Evolutionary conservation across 53 echinoderm and acorn worm species (phyloP), one percentile per base, ranked within the genome.

Genomic region (Echinometra lucunter): DNA sequence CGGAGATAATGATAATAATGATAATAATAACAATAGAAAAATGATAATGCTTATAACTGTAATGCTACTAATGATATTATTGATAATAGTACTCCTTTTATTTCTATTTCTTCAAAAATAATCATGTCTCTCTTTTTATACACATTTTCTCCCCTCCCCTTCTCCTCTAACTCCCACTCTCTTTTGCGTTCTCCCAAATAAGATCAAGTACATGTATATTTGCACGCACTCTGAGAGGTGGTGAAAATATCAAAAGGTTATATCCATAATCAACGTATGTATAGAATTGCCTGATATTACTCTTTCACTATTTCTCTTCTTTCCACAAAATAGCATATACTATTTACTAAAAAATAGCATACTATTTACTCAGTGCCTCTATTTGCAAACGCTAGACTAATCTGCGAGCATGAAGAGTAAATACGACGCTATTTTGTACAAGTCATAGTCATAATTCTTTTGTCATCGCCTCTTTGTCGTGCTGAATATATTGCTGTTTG

Each of bases 241-340:
- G 40, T 81, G 81, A 81, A 81, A 81, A 81, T 44, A 88, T 88
- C 88, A 88, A 88, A 88, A 88, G 88, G 88, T 55, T 88, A 47
- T 88, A 88, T 57, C 88, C 35, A 55, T 81, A 81, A 44, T 44
- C 81, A 81, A 81, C 42, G 44, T 81, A 44, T 81, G 40, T 81
- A 81, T 18, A 81, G 81, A 72, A 21, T 81, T 81, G 81, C 72
- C 72, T 72, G 35, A 72, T 81, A 44, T 44, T 81, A 21, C 44
- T 81, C 44, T 81, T 44, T 44, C 44, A 23, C 19, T 81, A 81
- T 44, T 81, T 44, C 25, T 81, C 81, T 25, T 44, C 23, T 16
- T 81, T 42, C 81, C 9, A 49, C 53, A 44, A 44, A 81, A 81
- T 44, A 81, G 13, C 4, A 21, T 44, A 81, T 81, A 81, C 44